Evolutionary conservation across 2,888 invertebrate species (phyloP).

Genomic region (Zygogramma bicolorata): DNA sequence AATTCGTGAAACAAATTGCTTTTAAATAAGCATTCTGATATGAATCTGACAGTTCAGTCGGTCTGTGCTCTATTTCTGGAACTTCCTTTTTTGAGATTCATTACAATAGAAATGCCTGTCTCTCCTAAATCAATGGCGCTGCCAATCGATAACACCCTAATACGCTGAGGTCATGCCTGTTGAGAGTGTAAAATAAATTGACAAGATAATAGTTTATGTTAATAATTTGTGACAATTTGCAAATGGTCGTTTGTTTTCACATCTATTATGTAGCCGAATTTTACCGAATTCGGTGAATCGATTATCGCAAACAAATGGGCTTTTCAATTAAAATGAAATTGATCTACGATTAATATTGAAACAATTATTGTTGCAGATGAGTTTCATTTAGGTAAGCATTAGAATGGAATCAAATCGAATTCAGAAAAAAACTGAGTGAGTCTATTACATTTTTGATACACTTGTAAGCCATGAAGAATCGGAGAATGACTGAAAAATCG

Average conservation of each 20-base stretch:
- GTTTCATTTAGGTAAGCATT: too few relatives aligned
- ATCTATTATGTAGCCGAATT: background rate
- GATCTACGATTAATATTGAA: too few relatives aligned
- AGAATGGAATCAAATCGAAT: too few relatives aligned
- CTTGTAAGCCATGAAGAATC: too few relatives aligned
- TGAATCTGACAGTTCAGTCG: background rate
- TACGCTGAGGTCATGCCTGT: background rate
- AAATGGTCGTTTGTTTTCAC: background rate
- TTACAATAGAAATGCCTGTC: background rate
- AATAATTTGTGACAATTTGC: background rate
- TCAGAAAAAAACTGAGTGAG: too few relatives aligned
- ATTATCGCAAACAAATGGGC: background rate
- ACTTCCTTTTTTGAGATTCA: background rate
- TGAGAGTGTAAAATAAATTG: conserved; percentile 5
- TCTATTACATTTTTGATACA: too few relatives aligned
- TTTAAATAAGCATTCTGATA: too few relatives aligned
- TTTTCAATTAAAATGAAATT: background rate
- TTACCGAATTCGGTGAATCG: background rate
- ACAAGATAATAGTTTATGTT: background rate
- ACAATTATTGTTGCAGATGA: too few relatives aligned
- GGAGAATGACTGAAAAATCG: too few relatives aligned
- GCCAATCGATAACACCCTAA: background rate
- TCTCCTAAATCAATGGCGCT: background rate
- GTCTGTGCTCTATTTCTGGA: background rate
- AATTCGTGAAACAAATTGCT: too few relatives aligned